These are phyloP conservation scores for Apoda limacodes DNA, from an alignment of 2,888 invertebrate genomes.

Conservation along the genomic window DNA sequence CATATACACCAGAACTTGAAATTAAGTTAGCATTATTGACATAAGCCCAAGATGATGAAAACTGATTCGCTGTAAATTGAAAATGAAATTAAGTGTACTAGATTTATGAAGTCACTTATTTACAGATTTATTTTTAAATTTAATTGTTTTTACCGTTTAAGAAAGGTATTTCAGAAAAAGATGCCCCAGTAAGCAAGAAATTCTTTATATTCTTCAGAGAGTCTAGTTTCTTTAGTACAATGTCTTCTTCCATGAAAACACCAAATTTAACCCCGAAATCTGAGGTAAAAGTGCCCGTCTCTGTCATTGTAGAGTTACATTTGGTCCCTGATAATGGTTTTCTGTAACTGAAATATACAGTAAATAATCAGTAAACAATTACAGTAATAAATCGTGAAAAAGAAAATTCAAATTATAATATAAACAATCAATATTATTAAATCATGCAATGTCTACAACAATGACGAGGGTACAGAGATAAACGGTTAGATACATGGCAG, in stretches of 20 bases:
- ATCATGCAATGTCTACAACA: too few relatives aligned
- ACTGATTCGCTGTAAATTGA: constrained; percentile 32
- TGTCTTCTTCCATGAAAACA: constrained; percentile 41
- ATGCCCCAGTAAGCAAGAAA: constrained; percentile 32
- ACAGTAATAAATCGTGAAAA: background rate
- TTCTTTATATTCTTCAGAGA: constrained; percentile 27
- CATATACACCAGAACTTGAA: constrained; percentile 28
- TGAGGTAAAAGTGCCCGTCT: constrained; percentile 31
- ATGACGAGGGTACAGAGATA: too few relatives aligned
- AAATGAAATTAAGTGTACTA: too few relatives aligned
- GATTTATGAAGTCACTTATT: too few relatives aligned
- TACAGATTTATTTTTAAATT: too few relatives aligned
- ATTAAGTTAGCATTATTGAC: constrained; percentile 34
- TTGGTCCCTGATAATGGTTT: constrained; percentile 28
- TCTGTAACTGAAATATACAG: constrained; percentile 41
- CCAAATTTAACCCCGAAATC: constrained; percentile 50
- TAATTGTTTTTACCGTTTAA: too few relatives aligned
- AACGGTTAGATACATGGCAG: too few relatives aligned
- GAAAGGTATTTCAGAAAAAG: constrained; percentile 26
- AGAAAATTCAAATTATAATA: background rate
- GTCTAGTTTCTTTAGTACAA: constrained; percentile 32
- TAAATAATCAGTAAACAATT: too few relatives aligned
- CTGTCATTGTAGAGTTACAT: constrained; percentile 29
- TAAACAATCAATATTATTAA: background rate
- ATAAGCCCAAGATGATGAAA: constrained; percentile 40